Percentiles rank a stretch among this genome's conserved stretches.
These are phyloP conservation scores for Pleuronectes platessa DNA, from an alignment of 2,113 vertebrate genomes.

Conservation along the genomic window DNA sequence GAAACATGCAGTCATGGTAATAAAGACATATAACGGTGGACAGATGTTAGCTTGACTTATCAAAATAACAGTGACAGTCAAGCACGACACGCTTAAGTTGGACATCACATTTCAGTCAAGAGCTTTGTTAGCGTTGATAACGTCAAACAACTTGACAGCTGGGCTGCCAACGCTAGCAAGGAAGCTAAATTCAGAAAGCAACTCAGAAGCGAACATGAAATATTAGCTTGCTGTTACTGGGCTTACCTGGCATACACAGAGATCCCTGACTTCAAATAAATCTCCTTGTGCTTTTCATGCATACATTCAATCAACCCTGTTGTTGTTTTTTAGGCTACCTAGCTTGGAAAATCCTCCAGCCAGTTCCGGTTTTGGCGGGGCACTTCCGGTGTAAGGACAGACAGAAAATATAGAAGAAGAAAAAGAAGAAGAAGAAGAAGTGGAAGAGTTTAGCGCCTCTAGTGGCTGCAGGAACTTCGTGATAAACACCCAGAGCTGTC, in stretches of 20 bases:
- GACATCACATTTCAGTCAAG: not conserved
- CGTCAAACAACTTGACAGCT: not conserved
- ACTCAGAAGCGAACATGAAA: accelerated
- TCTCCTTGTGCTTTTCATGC: not conserved
- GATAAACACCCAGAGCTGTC: no score
- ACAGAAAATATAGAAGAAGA: not conserved
- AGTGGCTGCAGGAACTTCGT: not conserved
- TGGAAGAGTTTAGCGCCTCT: conserved; percentile 23
- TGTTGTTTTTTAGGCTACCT: conserved; percentile 19
- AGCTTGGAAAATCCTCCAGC: conserved; percentile 4
- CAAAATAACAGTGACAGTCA: not conserved
- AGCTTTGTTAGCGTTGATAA: not conserved
- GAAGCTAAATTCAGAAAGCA: not conserved
- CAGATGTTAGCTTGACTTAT: not conserved
- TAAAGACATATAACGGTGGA: not conserved
- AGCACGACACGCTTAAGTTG: not conserved
- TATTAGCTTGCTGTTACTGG: accelerated
- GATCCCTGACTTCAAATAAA: conserved; percentile 9
- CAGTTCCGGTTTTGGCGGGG: conserved; percentile 47
- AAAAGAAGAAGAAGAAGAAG: no score
- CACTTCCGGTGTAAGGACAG: conserved; percentile 52
- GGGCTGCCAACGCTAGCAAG: conserved; percentile 6
- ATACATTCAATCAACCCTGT: conserved; percentile 31
- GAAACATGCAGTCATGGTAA: not conserved
- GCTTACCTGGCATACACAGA: conserved; percentile 55